These are phyloP conservation scores for Calidris pygmaea DNA, from an alignment of 2,113 vertebrate species.

Conservation along the genomic window DNA sequence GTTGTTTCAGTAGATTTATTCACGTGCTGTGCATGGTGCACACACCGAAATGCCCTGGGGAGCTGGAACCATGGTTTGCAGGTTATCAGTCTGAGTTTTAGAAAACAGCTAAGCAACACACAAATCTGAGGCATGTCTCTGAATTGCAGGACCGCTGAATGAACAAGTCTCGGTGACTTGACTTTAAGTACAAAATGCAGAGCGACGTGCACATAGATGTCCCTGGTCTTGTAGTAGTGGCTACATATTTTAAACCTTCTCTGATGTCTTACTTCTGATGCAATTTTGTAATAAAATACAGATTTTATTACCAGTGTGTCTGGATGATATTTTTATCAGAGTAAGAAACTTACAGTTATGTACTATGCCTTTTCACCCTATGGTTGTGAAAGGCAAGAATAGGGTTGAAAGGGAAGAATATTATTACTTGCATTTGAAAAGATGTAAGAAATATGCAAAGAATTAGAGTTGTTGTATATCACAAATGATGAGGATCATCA, in stretches of 20 bases:
- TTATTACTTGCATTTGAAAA: background rate
- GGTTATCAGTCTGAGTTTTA: background rate
- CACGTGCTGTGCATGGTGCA: fast-evolving
- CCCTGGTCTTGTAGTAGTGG: background rate
- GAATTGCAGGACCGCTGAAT: background rate
- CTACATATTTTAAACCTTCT: background rate
- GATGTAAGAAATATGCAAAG: background rate
- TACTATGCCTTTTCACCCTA: background rate
- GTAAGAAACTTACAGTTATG: background rate
- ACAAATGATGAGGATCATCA: background rate
- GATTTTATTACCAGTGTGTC: background rate
- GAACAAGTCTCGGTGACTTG: background rate
- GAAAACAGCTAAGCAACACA: background rate
- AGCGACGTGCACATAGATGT: background rate
- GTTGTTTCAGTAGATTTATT: background rate
- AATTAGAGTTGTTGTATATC: background rate
- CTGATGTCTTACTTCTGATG: background rate
- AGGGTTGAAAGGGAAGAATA: background rate
- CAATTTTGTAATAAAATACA: background rate
- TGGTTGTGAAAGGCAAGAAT: background rate
- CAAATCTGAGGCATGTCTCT: background rate
- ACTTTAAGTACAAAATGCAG: background rate
- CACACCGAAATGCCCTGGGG: background rate
- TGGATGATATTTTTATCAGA: background rate
- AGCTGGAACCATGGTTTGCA: background rate